These are phyloP conservation scores for Micropterix aruncella DNA, from an alignment of 2,888 invertebrate genomes.

Conservation along the genomic window DNA sequence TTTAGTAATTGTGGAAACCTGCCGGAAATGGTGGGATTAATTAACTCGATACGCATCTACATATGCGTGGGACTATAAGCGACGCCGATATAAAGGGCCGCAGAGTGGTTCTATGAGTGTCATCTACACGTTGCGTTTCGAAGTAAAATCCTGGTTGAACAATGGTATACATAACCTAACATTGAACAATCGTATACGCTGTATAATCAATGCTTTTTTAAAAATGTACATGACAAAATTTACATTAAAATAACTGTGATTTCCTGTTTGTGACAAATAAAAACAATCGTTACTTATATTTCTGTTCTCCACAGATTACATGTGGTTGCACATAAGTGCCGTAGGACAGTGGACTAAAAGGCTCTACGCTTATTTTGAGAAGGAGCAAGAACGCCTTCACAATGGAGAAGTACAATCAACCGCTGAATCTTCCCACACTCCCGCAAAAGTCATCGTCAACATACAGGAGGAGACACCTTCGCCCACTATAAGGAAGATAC, in stretches of 20 bases:
- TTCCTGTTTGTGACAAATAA: conserved; percentile 1
- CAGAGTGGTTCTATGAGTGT: no score
- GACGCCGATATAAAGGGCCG: no score
- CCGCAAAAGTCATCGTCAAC: conserved; percentile 16
- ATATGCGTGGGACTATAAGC: no score
- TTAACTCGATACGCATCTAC: no score
- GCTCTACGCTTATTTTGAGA: conserved; percentile 73
- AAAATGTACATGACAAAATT: background rate
- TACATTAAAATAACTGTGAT: conserved; percentile 1
- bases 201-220: no score
- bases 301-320: conserved; percentile 53
- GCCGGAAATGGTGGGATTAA: no score
- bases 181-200: conserved; percentile 3
- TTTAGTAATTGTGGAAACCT: no score
- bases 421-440: conserved; percentile 14
- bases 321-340: conserved; percentile 88
- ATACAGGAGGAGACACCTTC: conserved; percentile 9
- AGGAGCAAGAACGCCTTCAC: conserved; percentile 62
- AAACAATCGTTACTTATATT: no score
- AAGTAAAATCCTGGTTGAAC: no score
- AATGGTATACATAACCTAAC: background rate
- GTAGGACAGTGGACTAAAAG: conserved; percentile 92
- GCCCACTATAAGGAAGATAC: background rate
- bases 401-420: conserved; percentile 42
- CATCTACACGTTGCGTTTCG: no score